Percentiles rank a stretch among this genome's conserved stretches.
Evolutionary conservation across 2,888 invertebrate species (phyloP).

Genomic region (Nasonia oneida): DNA sequence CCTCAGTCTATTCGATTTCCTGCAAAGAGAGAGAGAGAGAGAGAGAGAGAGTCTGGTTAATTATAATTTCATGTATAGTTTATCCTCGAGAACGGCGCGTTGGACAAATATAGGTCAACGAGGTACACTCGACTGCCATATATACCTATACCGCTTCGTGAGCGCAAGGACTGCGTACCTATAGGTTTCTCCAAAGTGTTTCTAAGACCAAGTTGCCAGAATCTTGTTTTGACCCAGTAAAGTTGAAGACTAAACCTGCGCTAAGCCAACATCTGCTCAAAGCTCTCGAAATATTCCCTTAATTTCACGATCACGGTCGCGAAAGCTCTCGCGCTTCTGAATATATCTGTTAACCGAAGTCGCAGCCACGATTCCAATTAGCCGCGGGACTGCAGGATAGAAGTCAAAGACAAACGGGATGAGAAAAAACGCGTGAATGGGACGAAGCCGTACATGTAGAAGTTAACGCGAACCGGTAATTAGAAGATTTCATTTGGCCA

Average conservation of each 20-base stretch:
- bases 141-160: background rate
- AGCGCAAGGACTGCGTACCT: background rate
- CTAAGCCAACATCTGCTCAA: background rate
- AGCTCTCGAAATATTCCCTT: background rate
- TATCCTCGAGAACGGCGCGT: conserved; percentile 2
- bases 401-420: conserved; percentile 5
- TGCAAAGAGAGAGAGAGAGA: too few species aligned
- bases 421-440: background rate
- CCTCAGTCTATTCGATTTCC: background rate
- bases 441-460: conserved; percentile 36
- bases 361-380: background rate
- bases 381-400: background rate
- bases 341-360: background rate
- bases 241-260: background rate
- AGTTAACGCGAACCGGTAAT: conserved; percentile 65
- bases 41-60: conserved; percentile 11
- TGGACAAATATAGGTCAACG: conserved; percentile 17
- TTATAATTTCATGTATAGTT: conserved; percentile 33
- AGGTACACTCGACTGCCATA: background rate
- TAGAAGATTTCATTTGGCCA: conserved; percentile 66
- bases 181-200: conserved; percentile 1
- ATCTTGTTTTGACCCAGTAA: conserved; percentile 23
- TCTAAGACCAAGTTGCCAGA: conserved; percentile 19
- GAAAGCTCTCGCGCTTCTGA: background rate
- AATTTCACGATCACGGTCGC: background rate